phyloP scores from a whole-genome alignment of 2,113 vertebrate genomes.

The Lontra canadensis region DNA sequence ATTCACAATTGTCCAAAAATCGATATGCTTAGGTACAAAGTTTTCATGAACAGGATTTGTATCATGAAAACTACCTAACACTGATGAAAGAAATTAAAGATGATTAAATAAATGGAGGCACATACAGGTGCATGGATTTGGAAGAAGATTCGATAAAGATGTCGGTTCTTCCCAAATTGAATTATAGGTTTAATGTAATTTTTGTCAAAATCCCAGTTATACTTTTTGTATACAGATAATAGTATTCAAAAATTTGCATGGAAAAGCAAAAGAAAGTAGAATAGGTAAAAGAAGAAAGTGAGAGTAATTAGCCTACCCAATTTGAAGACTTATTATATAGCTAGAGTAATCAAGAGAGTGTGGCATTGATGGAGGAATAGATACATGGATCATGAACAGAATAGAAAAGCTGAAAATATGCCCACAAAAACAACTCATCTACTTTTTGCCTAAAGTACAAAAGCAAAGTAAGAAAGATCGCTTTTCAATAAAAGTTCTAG shows the following conservation, averaged over 20 bases:
- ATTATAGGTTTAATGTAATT: background rate
- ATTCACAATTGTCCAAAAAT: background rate
- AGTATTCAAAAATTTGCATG: background rate
- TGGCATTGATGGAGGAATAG: background rate
- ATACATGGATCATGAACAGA: background rate
- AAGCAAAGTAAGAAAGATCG: background rate
- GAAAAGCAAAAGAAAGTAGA: background rate
- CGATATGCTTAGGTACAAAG: background rate
- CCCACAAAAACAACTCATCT: background rate
- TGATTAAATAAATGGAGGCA: background rate
- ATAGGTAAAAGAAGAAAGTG: background rate
- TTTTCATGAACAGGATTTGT: background rate
- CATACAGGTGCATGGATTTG: background rate
- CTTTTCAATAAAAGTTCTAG: background rate
- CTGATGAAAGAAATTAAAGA: background rate
- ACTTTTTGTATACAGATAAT: background rate
- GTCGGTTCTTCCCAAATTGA: background rate
- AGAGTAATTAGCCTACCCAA: background rate
- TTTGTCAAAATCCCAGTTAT: background rate
- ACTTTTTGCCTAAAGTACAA: background rate
- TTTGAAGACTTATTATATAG: background rate
- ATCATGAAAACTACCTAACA: background rate
- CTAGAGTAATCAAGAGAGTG: background rate
- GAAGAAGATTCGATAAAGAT: background rate
- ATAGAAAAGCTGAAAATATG: background rate